phyloP scores from a whole-genome alignment of 92 coral and sea anemone genomes.

The Ricordea florida region DNA sequence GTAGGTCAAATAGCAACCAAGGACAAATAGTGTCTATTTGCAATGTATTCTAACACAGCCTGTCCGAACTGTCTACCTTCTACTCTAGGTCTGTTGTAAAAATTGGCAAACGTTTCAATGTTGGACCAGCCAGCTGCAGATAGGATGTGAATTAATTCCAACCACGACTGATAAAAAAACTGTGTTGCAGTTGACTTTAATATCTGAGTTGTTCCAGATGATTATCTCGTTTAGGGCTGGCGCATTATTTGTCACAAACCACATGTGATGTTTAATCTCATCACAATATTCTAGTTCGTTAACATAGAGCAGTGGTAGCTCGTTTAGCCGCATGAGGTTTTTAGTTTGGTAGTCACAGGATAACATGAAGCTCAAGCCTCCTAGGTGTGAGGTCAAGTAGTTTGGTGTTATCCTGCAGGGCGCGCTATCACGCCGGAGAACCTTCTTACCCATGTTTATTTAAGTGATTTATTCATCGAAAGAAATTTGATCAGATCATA shows the following conservation, averaged over 20 bases:
- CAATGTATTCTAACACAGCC: too few relatives aligned
- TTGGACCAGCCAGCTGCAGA: conserved; percentile 51
- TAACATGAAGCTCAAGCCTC: neutral
- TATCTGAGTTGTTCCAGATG: neutral
- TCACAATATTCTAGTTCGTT: neutral
- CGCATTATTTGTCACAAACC: neutral
- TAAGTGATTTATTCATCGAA: neutral
- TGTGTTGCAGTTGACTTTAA: neutral
- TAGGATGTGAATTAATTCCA: too few relatives aligned
- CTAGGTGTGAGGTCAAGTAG: neutral
- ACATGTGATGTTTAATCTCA: neutral
- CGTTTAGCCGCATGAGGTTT: neutral
- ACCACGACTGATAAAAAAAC: neutral
- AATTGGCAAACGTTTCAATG: conserved; percentile 43
- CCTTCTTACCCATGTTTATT: neutral
- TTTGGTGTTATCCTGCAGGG: too few relatives aligned
- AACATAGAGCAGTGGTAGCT: neutral
- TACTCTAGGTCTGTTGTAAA: conserved; percentile 52
- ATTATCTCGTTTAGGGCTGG: neutral
- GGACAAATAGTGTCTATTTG: too few relatives aligned
- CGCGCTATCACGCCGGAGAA: neutral
- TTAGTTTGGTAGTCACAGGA: neutral
- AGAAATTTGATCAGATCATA: neutral
- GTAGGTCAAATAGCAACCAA: neutral
- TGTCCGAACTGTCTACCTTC: too few relatives aligned